Evolutionary conservation across 2,113 vertebrate genomes (phyloP), one percentile per base, ranked within the genome.

Genomic region (Spea multiplicata): DNA sequence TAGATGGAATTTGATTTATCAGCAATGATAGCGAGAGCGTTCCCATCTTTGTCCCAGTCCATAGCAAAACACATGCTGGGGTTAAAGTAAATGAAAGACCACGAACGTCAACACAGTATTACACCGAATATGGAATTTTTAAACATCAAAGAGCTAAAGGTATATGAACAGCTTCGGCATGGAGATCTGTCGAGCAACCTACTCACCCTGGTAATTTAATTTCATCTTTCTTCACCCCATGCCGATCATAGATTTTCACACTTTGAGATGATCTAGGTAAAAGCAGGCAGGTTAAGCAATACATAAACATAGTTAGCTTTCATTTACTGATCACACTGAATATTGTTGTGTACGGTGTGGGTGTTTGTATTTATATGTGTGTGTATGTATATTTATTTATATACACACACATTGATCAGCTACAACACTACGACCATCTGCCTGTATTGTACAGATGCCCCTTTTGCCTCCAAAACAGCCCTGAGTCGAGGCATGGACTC

Each of bases 1-100:
- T 93, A 93, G 84, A 99, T 91, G 64, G 85, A 87, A 84, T 90
- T 94, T 45, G 95, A 97, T 87, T 97, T 98, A 78, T 98, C 95
- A 70, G 97, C 93, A 86, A 99, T 95, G 81, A 96, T 88, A 55
- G 97, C 97, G 84, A 99, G 85, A 74, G 91, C 94, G 83, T 98
- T 96, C 67, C 97, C 97, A 81, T 99, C 95, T 84, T 97, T 98
- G 88, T 99, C 95, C 97, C 97, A 99, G 84, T 99, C 96, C 93
- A 99, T 94, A 61, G 91, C 90, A 75, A 97, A 84, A 85, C 93
- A 98, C 53, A 86, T 92, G 45, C 97, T 99, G 82, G 14, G 86
- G 9, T 69, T 66, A 7, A 84, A 64, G 30, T 30, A 30, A 52
- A 66, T 47, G 14, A 4, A 13, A 44, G 48, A 44, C 8, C 44